Evolutionary conservation across 2,888 invertebrate species (phyloP).

Genomic region (Maniola hyperantus): DNA sequence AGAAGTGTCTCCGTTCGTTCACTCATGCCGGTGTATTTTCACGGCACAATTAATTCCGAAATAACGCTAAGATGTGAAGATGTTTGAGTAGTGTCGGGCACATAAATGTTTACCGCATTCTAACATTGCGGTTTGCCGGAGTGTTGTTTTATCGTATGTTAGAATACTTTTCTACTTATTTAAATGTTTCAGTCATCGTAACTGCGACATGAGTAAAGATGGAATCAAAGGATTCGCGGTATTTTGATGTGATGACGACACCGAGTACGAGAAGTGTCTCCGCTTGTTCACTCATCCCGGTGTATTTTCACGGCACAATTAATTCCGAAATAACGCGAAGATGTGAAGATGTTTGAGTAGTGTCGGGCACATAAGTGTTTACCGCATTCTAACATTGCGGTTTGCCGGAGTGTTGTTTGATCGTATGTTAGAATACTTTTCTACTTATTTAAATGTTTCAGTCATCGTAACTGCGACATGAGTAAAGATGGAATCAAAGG

Average conservation of each 20-base stretch:
- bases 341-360: neutral
- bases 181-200: too few relatives aligned
- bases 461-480: too few relatives aligned
- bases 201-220: too few relatives aligned
- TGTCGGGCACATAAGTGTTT: slow-evolving; percentile 10
- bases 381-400: neutral
- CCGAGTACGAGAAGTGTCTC: slow-evolving; percentile 21
- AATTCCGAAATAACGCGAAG: slow-evolving; percentile 14
- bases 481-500: too few relatives aligned
- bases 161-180: too few relatives aligned
- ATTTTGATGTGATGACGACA: slow-evolving; percentile 27
- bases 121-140: neutral
- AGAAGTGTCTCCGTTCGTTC: slow-evolving; percentile 23
- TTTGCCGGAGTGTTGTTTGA: neutral
- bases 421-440: too few relatives aligned
- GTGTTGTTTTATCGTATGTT: neutral
- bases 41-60: slow-evolving; percentile 20
- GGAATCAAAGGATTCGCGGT: slow-evolving; percentile 24
- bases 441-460: too few relatives aligned
- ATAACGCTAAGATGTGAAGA: neutral
- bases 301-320: slow-evolving; percentile 24
- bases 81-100: slow-evolving; percentile 4
- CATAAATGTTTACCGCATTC: slow-evolving; percentile 8
- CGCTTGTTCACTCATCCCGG: slow-evolving; percentile 19
- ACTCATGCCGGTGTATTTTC: slow-evolving; percentile 24